Percentiles rank a stretch among this genome's conserved stretches.
Conservation (phyloP, 2,113 vertebrate species). For the Pachycephala philippinensis region DNA sequence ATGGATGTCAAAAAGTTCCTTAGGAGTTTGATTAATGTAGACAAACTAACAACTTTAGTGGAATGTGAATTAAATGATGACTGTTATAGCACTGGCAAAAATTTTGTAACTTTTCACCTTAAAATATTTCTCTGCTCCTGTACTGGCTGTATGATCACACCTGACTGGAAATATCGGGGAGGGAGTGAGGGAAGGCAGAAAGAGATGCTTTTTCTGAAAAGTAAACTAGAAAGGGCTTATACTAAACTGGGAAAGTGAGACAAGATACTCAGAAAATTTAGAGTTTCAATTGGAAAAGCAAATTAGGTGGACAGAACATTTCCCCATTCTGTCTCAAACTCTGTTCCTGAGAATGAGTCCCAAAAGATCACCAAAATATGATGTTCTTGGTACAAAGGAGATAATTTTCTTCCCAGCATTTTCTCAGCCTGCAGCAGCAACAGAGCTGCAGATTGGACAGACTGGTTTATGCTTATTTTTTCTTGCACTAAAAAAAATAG, state of each 20-base stretch:
- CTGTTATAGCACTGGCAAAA: not conserved
- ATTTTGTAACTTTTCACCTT: not conserved
- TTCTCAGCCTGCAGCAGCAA: not conserved
- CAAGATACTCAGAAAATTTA: not conserved
- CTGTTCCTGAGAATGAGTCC: not conserved
- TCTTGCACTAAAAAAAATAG: not conserved
- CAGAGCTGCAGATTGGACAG: not conserved
- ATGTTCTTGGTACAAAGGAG: not conserved
- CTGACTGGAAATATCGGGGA: not conserved
- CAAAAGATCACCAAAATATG: not conserved
- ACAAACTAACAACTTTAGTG: not conserved
- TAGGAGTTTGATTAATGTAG: not conserved
- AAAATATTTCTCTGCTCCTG: not conserved
- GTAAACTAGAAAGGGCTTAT: not conserved
- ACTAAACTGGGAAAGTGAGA: not conserved
- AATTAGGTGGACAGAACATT: fast-evolving
- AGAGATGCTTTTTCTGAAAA: not conserved
- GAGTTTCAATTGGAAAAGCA: not conserved
- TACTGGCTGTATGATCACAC: not conserved
- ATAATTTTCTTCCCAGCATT: not conserved
- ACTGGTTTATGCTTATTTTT: not conserved
- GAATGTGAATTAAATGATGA: not conserved
- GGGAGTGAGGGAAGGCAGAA: not conserved
- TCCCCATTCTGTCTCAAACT: not conserved
- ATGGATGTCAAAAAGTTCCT: not conserved